phyloP scores from a whole-genome alignment of 2,113 vertebrate species.

The Gambusia affinis region DNA sequence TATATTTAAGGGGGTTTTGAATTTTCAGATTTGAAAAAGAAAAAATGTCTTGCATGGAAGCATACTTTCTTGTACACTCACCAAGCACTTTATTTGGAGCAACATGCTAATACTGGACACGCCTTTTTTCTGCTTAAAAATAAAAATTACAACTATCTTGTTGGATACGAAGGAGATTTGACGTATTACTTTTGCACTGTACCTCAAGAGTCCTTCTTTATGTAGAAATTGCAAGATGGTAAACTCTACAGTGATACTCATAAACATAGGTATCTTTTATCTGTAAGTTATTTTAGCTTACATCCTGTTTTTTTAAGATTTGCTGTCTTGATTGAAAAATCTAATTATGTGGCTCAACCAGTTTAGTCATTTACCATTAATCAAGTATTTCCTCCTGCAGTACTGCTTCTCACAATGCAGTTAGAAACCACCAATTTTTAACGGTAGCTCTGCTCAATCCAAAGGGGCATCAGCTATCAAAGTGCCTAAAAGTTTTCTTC shows the following conservation, averaged over 20 bases:
- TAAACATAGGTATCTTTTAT: neutral
- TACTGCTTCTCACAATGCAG: neutral
- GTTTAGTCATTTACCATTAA: neutral
- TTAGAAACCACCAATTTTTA: neutral
- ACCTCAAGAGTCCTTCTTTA: neutral
- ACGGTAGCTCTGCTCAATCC: neutral
- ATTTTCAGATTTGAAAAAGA: conserved; percentile 4
- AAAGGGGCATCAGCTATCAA: neutral
- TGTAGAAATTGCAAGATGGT: neutral
- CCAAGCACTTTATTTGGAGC: conserved; percentile 18
- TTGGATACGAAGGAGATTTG: neutral
- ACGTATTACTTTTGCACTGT: neutral
- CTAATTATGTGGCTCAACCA: neutral
- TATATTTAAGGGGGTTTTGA: neutral
- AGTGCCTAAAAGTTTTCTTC: neutral
- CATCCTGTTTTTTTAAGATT: neutral
- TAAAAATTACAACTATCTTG: neutral
- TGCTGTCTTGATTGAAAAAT: neutral
- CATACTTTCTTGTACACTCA: conserved; percentile 14
- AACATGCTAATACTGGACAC: neutral
- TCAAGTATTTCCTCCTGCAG: neutral
- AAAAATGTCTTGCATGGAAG: conserved; percentile 51
- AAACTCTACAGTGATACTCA: neutral
- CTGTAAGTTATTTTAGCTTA: neutral
- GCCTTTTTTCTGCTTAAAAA: neutral